Evolutionary conservation across 2,888 invertebrate genomes (phyloP), one percentile per base, ranked within the genome.

Genomic region (Lycocerus yunnanus): DNA sequence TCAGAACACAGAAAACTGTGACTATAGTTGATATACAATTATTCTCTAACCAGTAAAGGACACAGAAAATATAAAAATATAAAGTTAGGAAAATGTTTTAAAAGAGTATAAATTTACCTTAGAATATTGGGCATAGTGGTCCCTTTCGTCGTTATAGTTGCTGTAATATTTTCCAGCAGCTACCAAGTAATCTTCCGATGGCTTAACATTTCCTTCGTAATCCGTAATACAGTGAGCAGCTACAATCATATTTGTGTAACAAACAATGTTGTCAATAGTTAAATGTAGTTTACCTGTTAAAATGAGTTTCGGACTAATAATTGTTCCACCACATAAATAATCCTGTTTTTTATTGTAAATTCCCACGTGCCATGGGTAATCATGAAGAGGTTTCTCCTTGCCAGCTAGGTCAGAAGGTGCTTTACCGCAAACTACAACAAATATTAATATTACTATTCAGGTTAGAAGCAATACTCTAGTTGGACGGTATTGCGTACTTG

Each of bases 161-260:
- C 82, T 79, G 75, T 80, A 85, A 73, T 84, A 83, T 77, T 85
- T 85, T 67, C 85, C 85, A 15, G 81, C 84, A 1, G 78, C 83
- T 15, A 85, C 78, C 65, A 77, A 63, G 43, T 79, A 82, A 11
- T 72, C 58, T 66, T 76, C 21, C 70, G 76, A 24, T 14, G 59
- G 16, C 63, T 43, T 59, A 63, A 65, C 59, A 6, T 75, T 21
- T 1, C 81, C 81, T 3, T 78, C 15, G 13, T 68, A 21, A 24
- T 79, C 58, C 1, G 83, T 77, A 4, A 85, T 81, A 77, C 85
- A 85, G 77, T 85, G 85, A 1, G 85, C 85, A 74, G 85, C 85
- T 85, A 58, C 1, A 16, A 58, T 1, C 1, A 58, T 14, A 1
- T 10, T n/a, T 13, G n/a, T n/a, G n/a, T n/a, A n/a, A n/a, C n/a